A percentile compares a stretch with the other conserved stretches of the same genome.
These are phyloP conservation scores for Coilia nasus DNA, from an alignment of 2,797 vertebrate genomes.

Conservation along the genomic window DNA sequence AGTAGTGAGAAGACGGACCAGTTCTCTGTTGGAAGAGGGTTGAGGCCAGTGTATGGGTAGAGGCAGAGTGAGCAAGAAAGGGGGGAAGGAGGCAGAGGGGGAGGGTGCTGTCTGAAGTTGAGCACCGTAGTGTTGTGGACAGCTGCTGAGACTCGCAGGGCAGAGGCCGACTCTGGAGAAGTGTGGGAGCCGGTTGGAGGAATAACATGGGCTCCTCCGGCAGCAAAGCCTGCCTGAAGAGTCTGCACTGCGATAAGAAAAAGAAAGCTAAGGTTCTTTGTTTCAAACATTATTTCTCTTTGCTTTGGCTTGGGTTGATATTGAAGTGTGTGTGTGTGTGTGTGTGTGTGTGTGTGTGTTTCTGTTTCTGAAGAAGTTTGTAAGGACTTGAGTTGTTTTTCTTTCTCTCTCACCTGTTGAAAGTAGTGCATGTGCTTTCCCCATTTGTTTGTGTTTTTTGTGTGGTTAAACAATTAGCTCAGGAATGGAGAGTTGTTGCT, in stretches of 20 bases:
- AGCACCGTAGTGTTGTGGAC: background rate
- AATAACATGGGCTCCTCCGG: slow-evolving; percentile 50
- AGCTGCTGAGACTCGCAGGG: background rate
- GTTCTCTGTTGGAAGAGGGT: slow-evolving; percentile 36
- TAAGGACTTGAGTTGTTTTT: background rate
- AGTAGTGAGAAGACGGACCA: slow-evolving; percentile 37
- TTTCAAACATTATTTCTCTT: background rate
- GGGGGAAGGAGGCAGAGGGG: slow-evolving; percentile 20
- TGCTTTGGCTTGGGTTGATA: background rate
- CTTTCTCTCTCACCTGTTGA: slow-evolving; percentile 2
- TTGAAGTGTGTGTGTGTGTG: background rate
- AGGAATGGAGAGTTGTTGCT: background rate
- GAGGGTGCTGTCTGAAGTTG: background rate
- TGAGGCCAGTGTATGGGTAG: background rate
- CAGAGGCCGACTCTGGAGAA: slow-evolving; percentile 25
- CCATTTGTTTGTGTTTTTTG: background rate
- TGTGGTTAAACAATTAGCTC: background rate
- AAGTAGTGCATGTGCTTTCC: background rate
- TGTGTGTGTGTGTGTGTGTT: slow-evolving; percentile 28
- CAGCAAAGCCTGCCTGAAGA: slow-evolving; percentile 47
- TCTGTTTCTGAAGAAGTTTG: background rate
- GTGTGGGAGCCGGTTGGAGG: slow-evolving; percentile 20
- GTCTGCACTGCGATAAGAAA: slow-evolving; percentile 32
- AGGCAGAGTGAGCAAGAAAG: background rate
- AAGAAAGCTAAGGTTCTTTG: slow-evolving; percentile 40